Evolutionary conservation across 53 echinoderm and acorn worm genomes (phyloP).

Genomic region (Apostichopus leukothele): DNA sequence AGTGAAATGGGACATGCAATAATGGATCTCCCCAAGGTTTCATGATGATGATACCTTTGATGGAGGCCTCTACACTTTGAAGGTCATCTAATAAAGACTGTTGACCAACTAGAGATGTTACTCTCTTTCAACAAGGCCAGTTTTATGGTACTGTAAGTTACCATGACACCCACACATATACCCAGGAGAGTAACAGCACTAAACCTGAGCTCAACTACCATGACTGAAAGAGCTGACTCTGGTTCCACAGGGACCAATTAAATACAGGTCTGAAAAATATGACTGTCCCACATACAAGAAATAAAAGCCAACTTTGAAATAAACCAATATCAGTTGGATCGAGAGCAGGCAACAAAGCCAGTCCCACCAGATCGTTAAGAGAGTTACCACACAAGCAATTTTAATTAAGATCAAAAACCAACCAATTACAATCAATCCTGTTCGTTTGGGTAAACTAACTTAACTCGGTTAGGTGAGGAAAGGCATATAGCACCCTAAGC

Average conservation of each 20-base stretch:
- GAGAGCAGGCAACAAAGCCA: constrained; percentile 4
- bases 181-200: background rate
- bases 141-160: background rate
- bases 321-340: background rate
- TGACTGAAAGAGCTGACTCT: background rate
- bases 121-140: background rate
- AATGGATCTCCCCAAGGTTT: too few relatives aligned
- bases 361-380: background rate
- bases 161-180: background rate
- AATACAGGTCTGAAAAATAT: constrained; percentile 1
- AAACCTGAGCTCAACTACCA: background rate
- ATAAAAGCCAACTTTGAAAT: constrained; percentile 10
- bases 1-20: too few relatives aligned
- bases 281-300: background rate
- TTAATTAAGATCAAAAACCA: constrained; percentile 21
- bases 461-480: background rate
- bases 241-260: constrained; percentile 39
- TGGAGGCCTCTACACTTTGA: too few relatives aligned
- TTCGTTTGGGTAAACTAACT: background rate
- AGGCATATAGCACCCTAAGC: background rate
- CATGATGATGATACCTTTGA: too few relatives aligned
- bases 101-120: too few relatives aligned
- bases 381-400: background rate
- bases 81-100: too few relatives aligned
- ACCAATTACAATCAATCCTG: constrained; percentile 21